Conservation (phyloP, 2,113 vertebrate species). For the Archocentrus centrarchus region DNA sequence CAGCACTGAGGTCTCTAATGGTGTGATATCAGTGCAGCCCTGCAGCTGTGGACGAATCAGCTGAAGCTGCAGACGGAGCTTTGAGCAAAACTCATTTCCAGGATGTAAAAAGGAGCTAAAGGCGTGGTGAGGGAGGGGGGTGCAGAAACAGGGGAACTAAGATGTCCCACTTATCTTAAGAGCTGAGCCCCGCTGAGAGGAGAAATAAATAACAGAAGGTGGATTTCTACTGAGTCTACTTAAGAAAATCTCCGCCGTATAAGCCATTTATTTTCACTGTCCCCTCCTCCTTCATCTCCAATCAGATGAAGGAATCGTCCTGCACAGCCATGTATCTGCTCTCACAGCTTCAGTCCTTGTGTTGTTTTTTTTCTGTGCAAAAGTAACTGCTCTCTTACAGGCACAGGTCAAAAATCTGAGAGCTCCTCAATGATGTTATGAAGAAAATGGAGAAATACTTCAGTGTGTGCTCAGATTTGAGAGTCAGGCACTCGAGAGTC, state of each 20-base stretch:
- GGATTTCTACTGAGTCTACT: conserved; percentile 52
- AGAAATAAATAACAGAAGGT: conserved; percentile 50
- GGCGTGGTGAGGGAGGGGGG: neutral
- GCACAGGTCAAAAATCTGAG: neutral
- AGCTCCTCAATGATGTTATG: neutral
- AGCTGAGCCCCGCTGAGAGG: conserved; percentile 12
- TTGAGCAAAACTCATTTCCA: neutral
- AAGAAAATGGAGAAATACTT: neutral
- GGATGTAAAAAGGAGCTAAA: neutral
- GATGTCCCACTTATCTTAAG: neutral
- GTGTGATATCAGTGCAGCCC: rapidly evolving
- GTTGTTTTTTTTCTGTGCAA: rapidly evolving
- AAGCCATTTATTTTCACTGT: conserved; percentile 51
- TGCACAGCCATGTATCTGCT: neutral
- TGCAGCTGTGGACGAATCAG: neutral
- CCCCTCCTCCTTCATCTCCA: neutral
- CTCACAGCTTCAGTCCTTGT: neutral
- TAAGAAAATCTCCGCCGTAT: conserved; percentile 39
- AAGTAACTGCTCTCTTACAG: neutral
- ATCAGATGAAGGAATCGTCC: neutral
- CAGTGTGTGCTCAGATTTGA: neutral
- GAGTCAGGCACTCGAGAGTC: neutral
- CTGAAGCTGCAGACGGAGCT: neutral
- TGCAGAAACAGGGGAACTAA: neutral
- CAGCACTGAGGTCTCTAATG: rapidly evolving